Base-by-base conservation (phyloP, 2,888 invertebrate species). In the Pantelozetes paolii region DNA sequence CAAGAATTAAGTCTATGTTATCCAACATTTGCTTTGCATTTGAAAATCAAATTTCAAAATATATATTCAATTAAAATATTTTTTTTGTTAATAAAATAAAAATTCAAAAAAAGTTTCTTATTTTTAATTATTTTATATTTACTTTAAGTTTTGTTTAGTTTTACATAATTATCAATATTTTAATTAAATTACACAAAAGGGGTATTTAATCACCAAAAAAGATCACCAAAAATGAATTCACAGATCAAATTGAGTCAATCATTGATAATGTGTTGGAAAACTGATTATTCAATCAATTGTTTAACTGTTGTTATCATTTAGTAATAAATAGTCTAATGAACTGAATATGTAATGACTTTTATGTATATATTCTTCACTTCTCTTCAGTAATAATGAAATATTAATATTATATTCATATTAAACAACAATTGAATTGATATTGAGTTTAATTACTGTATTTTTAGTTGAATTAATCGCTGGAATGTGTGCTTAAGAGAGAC, bases 171-270 rank as follows among this genome's bases (percentile, higher is more conserved):
- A 45, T 45, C 15, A 15, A 62, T 62, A 18, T 30, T 18, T 62
- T 18, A 18, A 62, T 18, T 32, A 62, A 59, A 32, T 62, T 62
- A 62, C 32, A 62, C 62, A 62, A 30, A 62, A 30, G 32, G 62
- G 62, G 9, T 30, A 62, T 62, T 62, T 32, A 62, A 62, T 62
- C 62, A 62, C 62, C 62, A 62, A 62, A n/a, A n/a, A 62, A 62
- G 62, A 62, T 62, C 62, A 62, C 62, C 62, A 62, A 23, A 62
- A 62, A 62, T 62, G 6, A 62, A 62, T 62, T 62, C 62, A 62
- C 62, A 62, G 57, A 54, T 62, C 26, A 62, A 62, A 62, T 62
- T 62, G 62, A 62, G 62, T 62, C 45, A 45, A 45, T 36, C 57
- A 57, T 62, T 15, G 18, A 62, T 62, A 32, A 32, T 6, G n/a